Percentiles rank a stretch among this genome's conserved stretches.
Conservation (phyloP, 2,797 vertebrate species). For the Poeciliopsis presidionis region DNA sequence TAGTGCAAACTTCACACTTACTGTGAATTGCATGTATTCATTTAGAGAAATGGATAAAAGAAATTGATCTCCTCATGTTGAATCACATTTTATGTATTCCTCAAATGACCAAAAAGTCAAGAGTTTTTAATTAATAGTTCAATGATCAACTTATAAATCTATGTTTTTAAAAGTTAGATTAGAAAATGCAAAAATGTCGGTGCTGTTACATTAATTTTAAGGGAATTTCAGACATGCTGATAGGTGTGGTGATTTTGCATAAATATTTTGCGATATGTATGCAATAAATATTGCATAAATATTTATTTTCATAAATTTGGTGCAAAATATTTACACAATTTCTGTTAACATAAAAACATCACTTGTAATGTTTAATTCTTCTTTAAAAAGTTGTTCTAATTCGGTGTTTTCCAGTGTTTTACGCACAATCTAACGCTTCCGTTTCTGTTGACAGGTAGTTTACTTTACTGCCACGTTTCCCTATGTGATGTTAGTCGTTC, state of each 20-base stretch:
- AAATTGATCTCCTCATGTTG: neutral
- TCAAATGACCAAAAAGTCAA: neutral
- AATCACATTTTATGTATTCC: neutral
- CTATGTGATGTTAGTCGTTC: slow-evolving; percentile 89
- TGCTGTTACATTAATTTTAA: neutral
- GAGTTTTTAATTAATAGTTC: neutral
- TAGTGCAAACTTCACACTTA: neutral
- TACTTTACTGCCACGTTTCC: slow-evolving; percentile 93
- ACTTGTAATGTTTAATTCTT: neutral
- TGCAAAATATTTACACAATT: neutral
- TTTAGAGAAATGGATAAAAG: neutral
- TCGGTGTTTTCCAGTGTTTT: neutral
- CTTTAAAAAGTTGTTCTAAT: neutral
- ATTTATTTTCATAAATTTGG: neutral
- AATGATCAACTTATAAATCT: neutral
- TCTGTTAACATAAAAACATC: neutral
- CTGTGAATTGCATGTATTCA: neutral
- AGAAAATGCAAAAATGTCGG: neutral
- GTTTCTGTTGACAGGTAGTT: slow-evolving; percentile 72
- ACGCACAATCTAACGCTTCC: slow-evolving; percentile 1
- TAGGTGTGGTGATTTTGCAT: neutral
- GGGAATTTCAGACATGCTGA: neutral
- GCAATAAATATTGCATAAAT: too few species aligned
- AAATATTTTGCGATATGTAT: neutral
- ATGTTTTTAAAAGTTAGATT: neutral